These are phyloP conservation scores for Diarsia brunnea DNA, from an alignment of 2,888 invertebrate genomes.

Conservation along the genomic window DNA sequence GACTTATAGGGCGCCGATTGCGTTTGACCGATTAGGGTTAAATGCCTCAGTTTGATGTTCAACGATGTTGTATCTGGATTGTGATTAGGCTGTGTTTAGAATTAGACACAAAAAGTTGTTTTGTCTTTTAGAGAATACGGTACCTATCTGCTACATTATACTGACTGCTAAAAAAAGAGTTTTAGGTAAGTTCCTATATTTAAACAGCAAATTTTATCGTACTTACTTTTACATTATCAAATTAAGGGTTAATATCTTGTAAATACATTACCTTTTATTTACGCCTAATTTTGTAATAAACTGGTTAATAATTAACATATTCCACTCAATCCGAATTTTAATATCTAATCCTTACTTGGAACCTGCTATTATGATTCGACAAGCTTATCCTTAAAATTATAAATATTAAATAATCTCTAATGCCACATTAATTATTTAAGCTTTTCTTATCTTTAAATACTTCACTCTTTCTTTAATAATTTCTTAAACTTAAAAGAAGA, in stretches of 20 bases:
- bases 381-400: background rate
- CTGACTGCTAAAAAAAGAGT: too few relatives aligned
- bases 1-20: conserved; percentile 9
- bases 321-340: background rate
- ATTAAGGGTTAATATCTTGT: too few relatives aligned
- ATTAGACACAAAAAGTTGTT: background rate
- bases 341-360: background rate
- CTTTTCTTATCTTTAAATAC: background rate
- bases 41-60: too few relatives aligned
- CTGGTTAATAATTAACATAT: background rate
- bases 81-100: background rate
- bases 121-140: background rate
- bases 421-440: background rate
- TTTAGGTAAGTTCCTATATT: too few relatives aligned
- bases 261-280: background rate
- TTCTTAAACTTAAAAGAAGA: conserved; percentile 7
- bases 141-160: background rate
- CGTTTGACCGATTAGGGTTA: conserved; percentile 31
- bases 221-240: too few relatives aligned
- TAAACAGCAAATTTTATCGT: too few relatives aligned
- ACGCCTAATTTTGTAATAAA: background rate
- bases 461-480: background rate
- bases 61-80: background rate
- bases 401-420: conserved; percentile 5
- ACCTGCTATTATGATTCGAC: background rate